Evolutionary conservation across 2,113 vertebrate species (phyloP).

Genomic region (Myrmophylax atrothorax): DNA sequence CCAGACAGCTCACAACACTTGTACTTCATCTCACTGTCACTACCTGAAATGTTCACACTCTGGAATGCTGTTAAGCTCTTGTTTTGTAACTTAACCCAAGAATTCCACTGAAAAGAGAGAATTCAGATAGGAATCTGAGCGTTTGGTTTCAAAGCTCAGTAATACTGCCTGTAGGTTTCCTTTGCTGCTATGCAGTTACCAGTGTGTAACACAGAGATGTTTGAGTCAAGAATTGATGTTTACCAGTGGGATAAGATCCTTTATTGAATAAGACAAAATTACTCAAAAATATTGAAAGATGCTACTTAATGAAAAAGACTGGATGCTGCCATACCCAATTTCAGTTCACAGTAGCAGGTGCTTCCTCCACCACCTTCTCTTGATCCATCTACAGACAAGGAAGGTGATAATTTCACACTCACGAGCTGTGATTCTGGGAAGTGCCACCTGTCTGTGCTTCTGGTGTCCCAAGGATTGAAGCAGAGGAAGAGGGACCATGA

Average conservation of each 20-base stretch:
- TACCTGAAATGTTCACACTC: neutral
- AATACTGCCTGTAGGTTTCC: neutral
- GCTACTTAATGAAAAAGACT: neutral
- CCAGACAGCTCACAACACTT: neutral
- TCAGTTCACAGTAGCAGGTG: neutral
- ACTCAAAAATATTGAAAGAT: neutral
- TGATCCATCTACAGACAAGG: neutral
- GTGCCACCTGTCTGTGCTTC: neutral
- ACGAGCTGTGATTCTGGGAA: neutral
- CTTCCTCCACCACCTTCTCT: neutral
- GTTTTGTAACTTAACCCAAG: neutral
- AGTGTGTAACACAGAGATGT: neutral
- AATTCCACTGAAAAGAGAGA: neutral
- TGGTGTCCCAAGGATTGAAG: neutral
- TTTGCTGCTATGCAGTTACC: neutral
- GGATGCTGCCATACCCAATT: neutral
- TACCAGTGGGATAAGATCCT: neutral
- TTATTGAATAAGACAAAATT: neutral
- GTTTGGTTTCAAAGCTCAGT: neutral
- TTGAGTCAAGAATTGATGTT: neutral
- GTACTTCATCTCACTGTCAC: neutral
- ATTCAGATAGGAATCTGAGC: accelerated
- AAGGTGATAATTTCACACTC: neutral
- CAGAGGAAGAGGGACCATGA: too few relatives aligned
- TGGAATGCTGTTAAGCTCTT: neutral